Base-by-base conservation (phyloP, 2,113 vertebrate species). In the Muntiacus reevesi region DNA sequence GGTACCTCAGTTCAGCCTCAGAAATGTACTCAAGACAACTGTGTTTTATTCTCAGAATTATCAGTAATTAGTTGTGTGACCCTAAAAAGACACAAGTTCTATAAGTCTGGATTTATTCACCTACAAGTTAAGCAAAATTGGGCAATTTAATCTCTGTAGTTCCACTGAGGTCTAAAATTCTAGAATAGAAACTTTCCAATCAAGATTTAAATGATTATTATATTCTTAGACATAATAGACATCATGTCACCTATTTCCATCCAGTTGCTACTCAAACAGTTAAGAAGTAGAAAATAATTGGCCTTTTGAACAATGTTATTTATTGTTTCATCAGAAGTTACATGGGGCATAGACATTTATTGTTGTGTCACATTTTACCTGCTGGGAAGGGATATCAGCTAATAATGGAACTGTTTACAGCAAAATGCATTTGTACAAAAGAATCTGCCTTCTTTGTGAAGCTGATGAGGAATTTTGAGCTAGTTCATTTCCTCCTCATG, bases 221-320 rank as follows among this genome's bases (percentile, higher is more conserved):
- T 94, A 12, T 86, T n/a, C 16, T 88, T 13, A 43, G 28, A 60
- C 17, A 54, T 57, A 94, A 57, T 40, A 50, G 52, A 94, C 11
- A 79, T 45, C 28, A 25, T 47, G 54, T 17, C 43, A 33, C 4
- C 45, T 82, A 40, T 55, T 92, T 62, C 43, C 43, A 15, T 91
- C 71, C 43, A 59, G 5, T 71, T 89, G 30, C 13, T 79, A 43
- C 57, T 92, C 43, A 59, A 85, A 74, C 16, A 78, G 71, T 89
- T 91, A 86, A 57, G 43, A 91, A 71, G 45, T 83, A 91, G 78
- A 94, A 94, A 97, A 62, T 71, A 94, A 94, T 64, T 96, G 83
- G 1, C n/a, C 40, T 93, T 97, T 91, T 86, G 60, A 62, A 52
- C 14, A 57, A 27, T 78, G 47, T 28, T 60, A 82, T 50, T 95